Base-by-base conservation (phyloP, 1,140 invertebrate species). In the Drosophila rhopaloa region DNA sequence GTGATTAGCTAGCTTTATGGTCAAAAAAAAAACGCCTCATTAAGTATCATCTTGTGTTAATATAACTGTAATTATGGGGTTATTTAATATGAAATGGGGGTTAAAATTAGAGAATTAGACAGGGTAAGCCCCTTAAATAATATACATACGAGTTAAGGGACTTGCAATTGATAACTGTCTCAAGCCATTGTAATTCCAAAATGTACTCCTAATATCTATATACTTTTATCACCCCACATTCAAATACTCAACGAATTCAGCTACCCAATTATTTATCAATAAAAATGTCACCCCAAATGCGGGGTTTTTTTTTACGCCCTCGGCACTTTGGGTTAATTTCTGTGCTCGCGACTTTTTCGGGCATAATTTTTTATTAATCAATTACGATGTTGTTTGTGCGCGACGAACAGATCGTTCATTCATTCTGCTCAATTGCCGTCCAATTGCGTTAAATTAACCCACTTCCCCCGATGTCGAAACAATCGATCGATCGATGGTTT, bases 341-440 rank as follows among this genome's bases (percentile, higher is more conserved):
- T 38, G 59, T 51, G 46, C 63, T 29, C 29, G 58, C 65, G 19
- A 60, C 81, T 77, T 81, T 84, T 85, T 84, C 63, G 55, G 80
- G 58, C 61, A 85, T 84, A 77, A 81, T 86, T 81, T 81, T 81
- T 77, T 85, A 81, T 81, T 81, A 85, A 85, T 85, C 77, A 84
- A 85, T 84, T 83, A 81, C 60, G 55, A 19, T 40, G 59, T 63
- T 53, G 68, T 79, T 74, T 74, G 79, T 51, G 50, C 50, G 50
- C 50, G 50, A 35, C 32, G 65, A 44, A 53, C 48, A 71, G 70
- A 46, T 48, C 73, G 80, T 74, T 79, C 60, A 41, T 81, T 81
- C 66, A 80, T 76, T 83, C 61, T 56, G 54, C 79, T 83, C 77
- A 81, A 84, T 84, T 84, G 75, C 58, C 50, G 63, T 40, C 70